Percentiles rank a stretch among this genome's conserved stretches.
phyloP scores from a whole-genome alignment of 1,140 invertebrate genomes.

The Listronotus bonariensis region DNA sequence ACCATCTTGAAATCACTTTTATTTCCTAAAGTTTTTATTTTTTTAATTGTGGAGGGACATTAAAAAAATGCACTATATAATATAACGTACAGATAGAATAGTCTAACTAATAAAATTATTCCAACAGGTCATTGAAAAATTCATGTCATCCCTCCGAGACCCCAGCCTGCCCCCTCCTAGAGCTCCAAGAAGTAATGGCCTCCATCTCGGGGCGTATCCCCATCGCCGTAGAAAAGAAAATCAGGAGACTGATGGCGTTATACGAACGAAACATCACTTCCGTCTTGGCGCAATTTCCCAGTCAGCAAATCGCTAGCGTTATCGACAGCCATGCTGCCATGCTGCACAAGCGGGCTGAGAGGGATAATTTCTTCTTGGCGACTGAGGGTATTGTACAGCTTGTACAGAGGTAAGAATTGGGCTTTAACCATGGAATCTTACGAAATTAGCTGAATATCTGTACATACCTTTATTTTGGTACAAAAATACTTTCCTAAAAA shows the following conservation, averaged over 20 bases:
- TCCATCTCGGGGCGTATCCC: conserved; percentile 94
- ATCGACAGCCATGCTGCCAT: conserved; percentile 92
- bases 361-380: conserved; percentile 95
- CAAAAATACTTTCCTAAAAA: too few species aligned
- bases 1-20: too few species aligned
- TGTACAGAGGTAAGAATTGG: conserved; percentile 74
- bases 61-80: too few species aligned
- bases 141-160: conserved; percentile 92
- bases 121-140: conserved; percentile 78
- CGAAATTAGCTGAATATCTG: too few species aligned
- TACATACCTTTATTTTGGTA: too few species aligned
- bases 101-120: too few species aligned
- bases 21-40: too few species aligned
- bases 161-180: conserved; percentile 90
- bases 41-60: too few species aligned
- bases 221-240: conserved; percentile 90
- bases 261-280: conserved; percentile 98
- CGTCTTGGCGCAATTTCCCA: conserved; percentile 97
- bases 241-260: conserved; percentile 88
- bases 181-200: conserved; percentile 95
- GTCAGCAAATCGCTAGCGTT: conserved; percentile 95
- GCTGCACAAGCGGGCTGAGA: conserved; percentile 87
- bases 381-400: conserved; percentile 94
- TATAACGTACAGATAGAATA: too few species aligned
- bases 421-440: too few species aligned